Evolutionary conservation across 2,888 invertebrate species (phyloP), one percentile per base, ranked within the genome.

Genomic region (Flexamia atlantica): DNA sequence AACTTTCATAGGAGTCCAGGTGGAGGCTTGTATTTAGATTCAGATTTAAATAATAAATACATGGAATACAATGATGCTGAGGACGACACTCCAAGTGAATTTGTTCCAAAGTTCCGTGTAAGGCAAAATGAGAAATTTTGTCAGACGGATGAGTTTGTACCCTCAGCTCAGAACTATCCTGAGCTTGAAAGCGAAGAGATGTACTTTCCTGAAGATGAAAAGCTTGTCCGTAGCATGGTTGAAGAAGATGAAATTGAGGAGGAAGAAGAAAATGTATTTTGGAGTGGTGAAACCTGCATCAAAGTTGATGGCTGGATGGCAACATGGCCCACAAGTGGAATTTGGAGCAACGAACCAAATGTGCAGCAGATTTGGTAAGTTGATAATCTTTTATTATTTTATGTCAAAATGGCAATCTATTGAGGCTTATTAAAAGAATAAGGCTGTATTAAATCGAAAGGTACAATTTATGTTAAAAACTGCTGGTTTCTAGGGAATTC

Each of bases 51-150:
- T 23, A 87, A 88, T 36, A 89, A 88, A 74, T 92, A 92, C 86
- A 91, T 91, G 91, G 90, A 91, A 85, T 91, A 90, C 87, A 90
- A 90, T 83, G 82, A 87, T 85, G 84, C 87, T 88, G 85, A 88
- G 88, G 81, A 80, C 89, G 91, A 82, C 88, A 90, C 86, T 14
- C 87, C 90, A 85, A 86, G 89, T 80, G 91, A 90, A 40, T 93
- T 94, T 89, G 90, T 93, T 74, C 92, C 95, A 86, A 95, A 95
- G 89, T 96, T 95, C 90, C 92, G 93, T 88, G 91, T 94, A n/a
- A 90, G 91, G 85, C 91, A 90, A 88, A 91, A 91, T 87, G 92
- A 93, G 87, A 93, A 93, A 88, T 91, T 90, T 83, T 92, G 93
- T 86, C 93, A 94, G 89, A 93, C 93, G 0, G 92, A 92, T 68